A percentile compares a stretch with the other conserved stretches of the same genome.
phyloP scores from a whole-genome alignment of 2,888 invertebrate species.

The Myathropa florea region DNA sequence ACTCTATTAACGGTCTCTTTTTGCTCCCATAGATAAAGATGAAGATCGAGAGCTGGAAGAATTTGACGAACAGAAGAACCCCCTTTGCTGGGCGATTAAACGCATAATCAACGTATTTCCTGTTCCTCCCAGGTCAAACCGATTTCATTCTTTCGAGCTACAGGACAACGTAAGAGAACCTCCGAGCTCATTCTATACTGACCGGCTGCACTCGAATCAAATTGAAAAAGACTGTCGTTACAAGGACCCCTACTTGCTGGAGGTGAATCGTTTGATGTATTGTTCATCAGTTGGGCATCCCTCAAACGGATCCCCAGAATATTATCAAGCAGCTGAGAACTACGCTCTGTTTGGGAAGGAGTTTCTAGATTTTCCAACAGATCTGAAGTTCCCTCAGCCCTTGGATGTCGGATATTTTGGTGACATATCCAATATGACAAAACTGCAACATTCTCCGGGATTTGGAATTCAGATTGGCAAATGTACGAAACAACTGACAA shows the following conservation, averaged over 20 bases:
- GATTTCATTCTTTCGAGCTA: not conserved
- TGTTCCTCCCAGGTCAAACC: not conserved
- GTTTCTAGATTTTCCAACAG: constrained; percentile 74
- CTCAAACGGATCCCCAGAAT: constrained; percentile 73
- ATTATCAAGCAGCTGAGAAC: constrained; percentile 77
- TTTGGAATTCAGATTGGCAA: constrained; percentile 20
- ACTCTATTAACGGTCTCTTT: not conserved
- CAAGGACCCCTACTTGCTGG: constrained; percentile 73
- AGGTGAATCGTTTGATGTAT: constrained; percentile 76
- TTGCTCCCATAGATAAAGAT: constrained; percentile 1
- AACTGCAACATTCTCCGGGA: not conserved
- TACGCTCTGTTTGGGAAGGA: constrained; percentile 76
- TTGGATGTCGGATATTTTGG: constrained; percentile 26
- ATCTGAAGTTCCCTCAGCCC: constrained; percentile 36
- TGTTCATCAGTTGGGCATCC: constrained; percentile 74
- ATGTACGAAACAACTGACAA: constrained; percentile 7
- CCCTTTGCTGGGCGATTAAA: constrained; percentile 40
- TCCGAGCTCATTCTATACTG: not conserved
- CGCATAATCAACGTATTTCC: constrained; percentile 37
- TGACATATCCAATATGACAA: not conserved
- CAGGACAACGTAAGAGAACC: constrained; percentile 44
- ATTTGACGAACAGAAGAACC: constrained; percentile 22
- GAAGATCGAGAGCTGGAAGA: constrained; percentile 14
- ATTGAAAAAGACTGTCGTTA: constrained; percentile 42
- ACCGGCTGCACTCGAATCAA: constrained; percentile 9